Percentiles rank a stretch among this genome's conserved stretches.
Conservation (phyloP, 2,888 invertebrate species). For the Pantelozetes paolii region DNA sequence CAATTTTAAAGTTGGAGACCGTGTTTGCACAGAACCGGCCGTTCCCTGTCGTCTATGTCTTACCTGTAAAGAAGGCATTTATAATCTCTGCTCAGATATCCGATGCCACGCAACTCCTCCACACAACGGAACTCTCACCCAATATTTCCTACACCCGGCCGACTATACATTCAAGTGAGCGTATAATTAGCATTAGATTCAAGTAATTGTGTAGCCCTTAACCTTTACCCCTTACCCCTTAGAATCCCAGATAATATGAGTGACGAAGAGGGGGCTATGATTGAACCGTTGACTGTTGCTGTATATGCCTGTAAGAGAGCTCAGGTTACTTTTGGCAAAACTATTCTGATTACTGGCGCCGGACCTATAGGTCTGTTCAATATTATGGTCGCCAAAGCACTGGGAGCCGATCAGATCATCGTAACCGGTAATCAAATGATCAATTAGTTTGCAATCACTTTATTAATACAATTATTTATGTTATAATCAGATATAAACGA, state of each 20-base stretch:
- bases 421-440: no score
- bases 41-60: constrained; percentile 78
- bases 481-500: constrained; percentile 50
- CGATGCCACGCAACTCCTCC: constrained; percentile 57
- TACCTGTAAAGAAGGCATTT: constrained; percentile 79
- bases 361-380: constrained; percentile 85
- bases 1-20: constrained; percentile 63
- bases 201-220: no score
- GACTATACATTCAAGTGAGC: constrained; percentile 58
- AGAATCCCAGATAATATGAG: constrained; percentile 83
- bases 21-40: constrained; percentile 92
- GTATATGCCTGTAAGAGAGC: constrained; percentile 87
- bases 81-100: constrained; percentile 72
- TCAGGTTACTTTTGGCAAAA: constrained; percentile 59
- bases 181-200: no score
- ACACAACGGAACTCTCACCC: constrained; percentile 55
- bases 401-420: constrained; percentile 73
- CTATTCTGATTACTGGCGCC: constrained; percentile 53
- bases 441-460: no score
- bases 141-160: constrained; percentile 55
- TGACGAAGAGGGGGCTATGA: constrained; percentile 85
- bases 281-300: constrained; percentile 89
- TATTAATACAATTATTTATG: constrained; percentile 13
- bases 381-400: constrained; percentile 72
- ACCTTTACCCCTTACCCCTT: no score